A percentile compares a stretch with the other conserved stretches of the same genome.
Evolutionary conservation across 2,113 vertebrate genomes (phyloP).

Genomic region (Hippocampus guttulatus): DNA sequence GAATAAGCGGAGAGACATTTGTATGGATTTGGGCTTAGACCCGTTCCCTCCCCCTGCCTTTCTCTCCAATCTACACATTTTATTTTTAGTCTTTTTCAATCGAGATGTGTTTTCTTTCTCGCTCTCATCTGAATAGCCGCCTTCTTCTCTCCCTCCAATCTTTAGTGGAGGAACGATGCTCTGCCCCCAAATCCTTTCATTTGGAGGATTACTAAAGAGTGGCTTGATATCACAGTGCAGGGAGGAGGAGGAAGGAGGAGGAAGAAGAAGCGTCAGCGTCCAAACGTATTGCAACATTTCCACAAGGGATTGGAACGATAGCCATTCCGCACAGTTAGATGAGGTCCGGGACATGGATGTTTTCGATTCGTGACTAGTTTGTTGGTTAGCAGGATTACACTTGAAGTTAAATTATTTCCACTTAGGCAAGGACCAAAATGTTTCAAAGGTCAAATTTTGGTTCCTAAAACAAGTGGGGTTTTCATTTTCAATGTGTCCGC

Average conservation of each 20-base stretch:
- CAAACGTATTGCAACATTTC: slow-evolving; percentile 55
- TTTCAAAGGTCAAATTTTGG: neutral
- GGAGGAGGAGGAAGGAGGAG: slow-evolving; percentile 11
- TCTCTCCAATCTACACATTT: neutral
- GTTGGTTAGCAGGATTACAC: neutral
- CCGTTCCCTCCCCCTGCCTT: neutral
- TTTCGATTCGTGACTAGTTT: neutral
- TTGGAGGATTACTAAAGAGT: slow-evolving; percentile 70
- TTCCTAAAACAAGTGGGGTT: neutral
- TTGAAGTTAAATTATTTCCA: neutral
- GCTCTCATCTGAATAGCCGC: slow-evolving; percentile 51
- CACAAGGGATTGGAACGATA: slow-evolving; percentile 28
- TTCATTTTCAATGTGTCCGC: neutral
- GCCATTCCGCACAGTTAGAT: slow-evolving; percentile 25
- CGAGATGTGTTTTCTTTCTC: slow-evolving; percentile 8
- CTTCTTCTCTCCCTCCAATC: slow-evolving; percentile 62
- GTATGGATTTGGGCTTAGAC: neutral
- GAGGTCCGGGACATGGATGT: slow-evolving; percentile 11
- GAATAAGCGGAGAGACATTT: neutral
- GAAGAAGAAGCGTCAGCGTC: slow-evolving; percentile 33
- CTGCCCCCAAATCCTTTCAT: slow-evolving; percentile 70
- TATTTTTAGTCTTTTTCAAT: slow-evolving; percentile 14
- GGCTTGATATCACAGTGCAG: slow-evolving; percentile 64
- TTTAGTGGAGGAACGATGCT: slow-evolving; percentile 61
- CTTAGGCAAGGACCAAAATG: neutral